Evolutionary conservation across 2,797 vertebrate genomes (phyloP).

Genomic region (Kryptopterus vitreolus): DNA sequence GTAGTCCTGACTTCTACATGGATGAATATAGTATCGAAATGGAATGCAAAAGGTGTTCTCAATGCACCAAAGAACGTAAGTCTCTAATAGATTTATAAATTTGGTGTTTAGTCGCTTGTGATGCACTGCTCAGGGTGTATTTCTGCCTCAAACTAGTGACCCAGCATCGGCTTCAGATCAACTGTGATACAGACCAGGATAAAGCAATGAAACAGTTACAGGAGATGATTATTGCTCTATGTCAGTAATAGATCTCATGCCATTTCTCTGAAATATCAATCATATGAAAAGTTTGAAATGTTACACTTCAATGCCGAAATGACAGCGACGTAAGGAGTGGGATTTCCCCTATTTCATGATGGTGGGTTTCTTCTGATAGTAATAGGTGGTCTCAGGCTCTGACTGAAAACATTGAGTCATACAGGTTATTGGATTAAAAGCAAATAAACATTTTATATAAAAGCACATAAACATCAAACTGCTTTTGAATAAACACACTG

Average conservation of each 20-base stretch:
- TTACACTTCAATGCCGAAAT: slow-evolving; percentile 43
- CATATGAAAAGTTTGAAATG: slow-evolving; percentile 41
- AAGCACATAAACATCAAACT: not conserved
- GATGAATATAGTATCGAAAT: not conserved
- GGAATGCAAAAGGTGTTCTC: slow-evolving; percentile 28
- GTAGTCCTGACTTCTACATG: not conserved
- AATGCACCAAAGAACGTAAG: slow-evolving; percentile 58
- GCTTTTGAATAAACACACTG: not conserved
- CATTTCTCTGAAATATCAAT: slow-evolving; percentile 38
- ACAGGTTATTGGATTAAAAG: not conserved
- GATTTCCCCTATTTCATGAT: slow-evolving; percentile 19
- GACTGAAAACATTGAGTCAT: slow-evolving; percentile 34
- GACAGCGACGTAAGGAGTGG: slow-evolving; percentile 33
- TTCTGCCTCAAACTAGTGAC: not conserved
- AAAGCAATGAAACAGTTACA: not conserved
- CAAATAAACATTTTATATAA: not conserved
- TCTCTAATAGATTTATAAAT: not conserved
- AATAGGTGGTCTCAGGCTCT: slow-evolving; percentile 32
- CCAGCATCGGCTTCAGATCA: not conserved
- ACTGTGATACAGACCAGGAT: not conserved
- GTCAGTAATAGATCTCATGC: not conserved
- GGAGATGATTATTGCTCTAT: not conserved
- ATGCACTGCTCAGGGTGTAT: not conserved
- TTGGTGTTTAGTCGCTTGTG: not conserved
- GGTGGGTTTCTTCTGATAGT: slow-evolving; percentile 45